A percentile compares a stretch with the other conserved stretches of the same genome.
Conservation (phyloP, 1,140 invertebrate species). For the Lithobius niger region DNA sequence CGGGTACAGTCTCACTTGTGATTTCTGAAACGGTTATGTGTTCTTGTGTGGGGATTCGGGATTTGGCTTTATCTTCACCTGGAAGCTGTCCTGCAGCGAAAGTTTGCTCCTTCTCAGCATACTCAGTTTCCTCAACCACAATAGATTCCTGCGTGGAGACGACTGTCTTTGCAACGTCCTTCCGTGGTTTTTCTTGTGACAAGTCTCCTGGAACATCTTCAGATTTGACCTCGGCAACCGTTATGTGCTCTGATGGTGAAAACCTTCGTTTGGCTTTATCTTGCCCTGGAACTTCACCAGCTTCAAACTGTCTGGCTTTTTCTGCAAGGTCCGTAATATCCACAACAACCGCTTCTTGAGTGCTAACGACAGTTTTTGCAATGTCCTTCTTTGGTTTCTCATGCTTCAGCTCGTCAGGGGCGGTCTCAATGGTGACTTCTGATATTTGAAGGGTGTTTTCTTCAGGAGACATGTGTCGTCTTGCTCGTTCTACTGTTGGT, state of each 20-base stretch:
- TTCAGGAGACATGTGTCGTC: neutral
- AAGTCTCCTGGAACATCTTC: neutral
- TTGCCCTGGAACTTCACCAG: slow-evolving; percentile 2
- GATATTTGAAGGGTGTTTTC: neutral
- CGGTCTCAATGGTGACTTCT: neutral
- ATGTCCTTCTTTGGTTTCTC: neutral
- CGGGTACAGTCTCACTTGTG: neutral
- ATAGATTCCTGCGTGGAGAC: neutral
- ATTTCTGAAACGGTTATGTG: neutral
- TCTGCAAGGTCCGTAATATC: neutral
- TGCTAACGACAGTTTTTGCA: neutral
- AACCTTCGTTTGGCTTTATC: slow-evolving; percentile 1
- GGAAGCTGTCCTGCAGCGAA: neutral
- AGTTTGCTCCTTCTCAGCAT: neutral
- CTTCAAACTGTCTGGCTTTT: neutral
- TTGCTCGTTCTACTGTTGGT: neutral
- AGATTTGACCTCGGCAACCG: neutral
- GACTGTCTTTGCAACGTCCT: slow-evolving; percentile 1
- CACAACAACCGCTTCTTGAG: neutral
- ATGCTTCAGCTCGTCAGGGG: neutral
- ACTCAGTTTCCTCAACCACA: neutral
- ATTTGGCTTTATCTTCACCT: slow-evolving; percentile 1
- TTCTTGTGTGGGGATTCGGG: neutral
- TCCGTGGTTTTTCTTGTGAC: neutral
- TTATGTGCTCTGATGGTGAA: neutral